Conservation (phyloP, 2,797 vertebrate species). For the Crossoptilon crossoptilon region DNA sequence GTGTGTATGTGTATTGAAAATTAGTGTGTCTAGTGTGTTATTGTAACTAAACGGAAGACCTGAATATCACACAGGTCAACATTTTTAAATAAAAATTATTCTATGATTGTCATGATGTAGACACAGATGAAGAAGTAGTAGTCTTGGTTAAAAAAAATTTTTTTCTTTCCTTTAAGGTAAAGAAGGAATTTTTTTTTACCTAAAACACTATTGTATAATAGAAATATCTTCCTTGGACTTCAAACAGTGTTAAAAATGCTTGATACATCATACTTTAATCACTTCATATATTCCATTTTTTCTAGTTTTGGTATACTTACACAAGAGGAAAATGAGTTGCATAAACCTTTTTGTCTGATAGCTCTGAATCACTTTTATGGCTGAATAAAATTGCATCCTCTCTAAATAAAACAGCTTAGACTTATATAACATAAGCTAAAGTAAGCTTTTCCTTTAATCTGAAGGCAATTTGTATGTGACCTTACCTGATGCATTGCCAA, state of each 20-base stretch:
- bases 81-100: not conserved
- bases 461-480: not conserved
- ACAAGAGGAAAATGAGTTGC: not conserved
- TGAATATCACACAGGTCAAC: not conserved
- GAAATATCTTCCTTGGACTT: not conserved
- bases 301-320: not conserved
- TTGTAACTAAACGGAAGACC: not conserved
- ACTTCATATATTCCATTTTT: not conserved
- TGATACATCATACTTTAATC: not conserved
- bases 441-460: not conserved
- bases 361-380: not conserved
- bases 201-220: not conserved
- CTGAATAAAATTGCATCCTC: not conserved
- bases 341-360: not conserved
- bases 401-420: not conserved
- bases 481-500: slow-evolving; percentile 86
- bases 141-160: not conserved
- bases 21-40: not conserved
- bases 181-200: not conserved
- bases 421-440: not conserved
- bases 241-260: not conserved
- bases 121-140: not conserved
- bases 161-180: not conserved
- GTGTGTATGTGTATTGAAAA: not conserved
- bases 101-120: not conserved